phyloP scores from a whole-genome alignment of 1,140 invertebrate species.

The Galleria mellonella region DNA sequence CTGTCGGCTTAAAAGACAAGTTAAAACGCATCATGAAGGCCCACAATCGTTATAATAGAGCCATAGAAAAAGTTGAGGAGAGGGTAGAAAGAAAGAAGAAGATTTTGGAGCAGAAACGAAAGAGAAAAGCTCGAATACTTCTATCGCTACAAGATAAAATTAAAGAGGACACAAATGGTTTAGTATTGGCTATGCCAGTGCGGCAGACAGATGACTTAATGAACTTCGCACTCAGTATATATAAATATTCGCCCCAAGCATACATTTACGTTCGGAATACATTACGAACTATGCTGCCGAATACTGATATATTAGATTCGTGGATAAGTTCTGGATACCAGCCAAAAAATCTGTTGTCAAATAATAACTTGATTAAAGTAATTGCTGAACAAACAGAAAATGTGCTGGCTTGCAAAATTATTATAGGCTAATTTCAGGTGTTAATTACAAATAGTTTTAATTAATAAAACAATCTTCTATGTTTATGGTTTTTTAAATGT shows the following conservation, averaged over 20 bases:
- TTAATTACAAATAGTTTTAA: background rate
- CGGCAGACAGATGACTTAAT: constrained; percentile 61
- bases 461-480: too few species aligned
- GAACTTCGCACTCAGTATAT: constrained; percentile 61
- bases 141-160: constrained; percentile 64
- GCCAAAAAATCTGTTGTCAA: constrained; percentile 46
- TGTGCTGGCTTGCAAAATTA: constrained; percentile 55
- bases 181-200: constrained; percentile 61
- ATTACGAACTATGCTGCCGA: constrained; percentile 56
- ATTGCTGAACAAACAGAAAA: constrained; percentile 51
- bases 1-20: constrained; percentile 41
- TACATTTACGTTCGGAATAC: constrained; percentile 64
- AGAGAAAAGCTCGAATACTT: constrained; percentile 55
- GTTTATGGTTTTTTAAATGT: too few species aligned
- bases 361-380: constrained; percentile 50
- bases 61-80: constrained; percentile 40
- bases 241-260: constrained; percentile 63
- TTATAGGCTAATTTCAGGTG: constrained; percentile 37
- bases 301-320: constrained; percentile 52
- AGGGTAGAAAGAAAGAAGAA: constrained; percentile 52
- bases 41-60: constrained; percentile 44
- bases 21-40: constrained; percentile 45
- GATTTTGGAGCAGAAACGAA: constrained; percentile 50
- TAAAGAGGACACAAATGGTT: constrained; percentile 55
- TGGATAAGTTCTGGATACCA: constrained; percentile 51